Base-by-base conservation (phyloP, 2,797 vertebrate species). In the Sphenopsis melanotis region DNA sequence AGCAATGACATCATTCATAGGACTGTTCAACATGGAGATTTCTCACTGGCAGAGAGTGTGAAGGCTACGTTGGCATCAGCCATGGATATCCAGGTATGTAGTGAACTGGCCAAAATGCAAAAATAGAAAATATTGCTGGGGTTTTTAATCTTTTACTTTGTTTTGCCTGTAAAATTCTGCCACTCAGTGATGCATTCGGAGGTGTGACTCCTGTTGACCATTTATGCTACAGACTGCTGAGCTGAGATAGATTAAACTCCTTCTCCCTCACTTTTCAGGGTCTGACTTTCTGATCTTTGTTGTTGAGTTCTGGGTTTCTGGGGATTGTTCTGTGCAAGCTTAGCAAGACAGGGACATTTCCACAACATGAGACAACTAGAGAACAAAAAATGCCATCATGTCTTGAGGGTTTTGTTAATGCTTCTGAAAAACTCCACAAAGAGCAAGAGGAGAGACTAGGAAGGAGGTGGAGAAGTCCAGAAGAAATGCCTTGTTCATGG, bases 41-140 rank as follows among this genome's bases (percentile, higher is more conserved):
- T 99, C 95, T 99, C 99, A 68, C 96, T 99, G 96, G 97, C 98
- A 2, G 34, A 91, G 24, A 55, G 75, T 0, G 94, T 98, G 93
- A 98, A 94, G 36, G 93, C 98, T 82, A 99, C 99, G 0, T 89
- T 99, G 95, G 99, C 99, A 13, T 98, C 99, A 11, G 99, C 99
- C 44, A 99, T 99, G 96, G 99, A 99, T 97, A 99, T 99, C 77
- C 99, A 99, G 98, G 99, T 99, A 93, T 46, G 85, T 39, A 47
- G 21, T 41, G 39, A 90, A 59, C 39, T 59, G 39, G 11, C 15
- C n/a, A 49, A 82, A 78, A 60, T 27, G 11, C 18, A 27, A 56
- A 91, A 80, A 52, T 59, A 60, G 3, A 11, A 27, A 49, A 66
- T 53, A 39, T 2, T 66, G 15, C 5, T 77, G 23, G 2, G 6